Conservation (phyloP, 2,113 vertebrate species). For the Catharus minimus region DNA sequence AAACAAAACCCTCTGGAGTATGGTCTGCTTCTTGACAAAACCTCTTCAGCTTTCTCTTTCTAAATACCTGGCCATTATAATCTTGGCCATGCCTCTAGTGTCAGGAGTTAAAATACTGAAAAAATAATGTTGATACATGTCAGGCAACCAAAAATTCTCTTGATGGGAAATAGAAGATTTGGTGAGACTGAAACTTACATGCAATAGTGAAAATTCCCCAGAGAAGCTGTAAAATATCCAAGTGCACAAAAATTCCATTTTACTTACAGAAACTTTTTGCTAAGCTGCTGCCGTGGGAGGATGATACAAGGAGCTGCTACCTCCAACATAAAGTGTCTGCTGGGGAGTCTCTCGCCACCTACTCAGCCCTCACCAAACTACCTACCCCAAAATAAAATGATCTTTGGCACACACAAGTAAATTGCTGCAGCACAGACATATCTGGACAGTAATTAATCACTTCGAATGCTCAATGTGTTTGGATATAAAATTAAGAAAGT, state of each 20-base stretch:
- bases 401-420: conserved; percentile 23
- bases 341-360: not conserved
- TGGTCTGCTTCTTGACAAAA: not conserved
- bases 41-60: not conserved
- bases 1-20: not conserved
- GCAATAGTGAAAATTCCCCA: not conserved
- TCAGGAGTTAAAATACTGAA: not conserved
- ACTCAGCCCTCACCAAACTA: not conserved
- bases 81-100: not conserved
- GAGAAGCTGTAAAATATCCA: not conserved
- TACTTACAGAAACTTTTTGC: not conserved
- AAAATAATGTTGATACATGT: not conserved
- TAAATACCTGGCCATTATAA: not conserved
- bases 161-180: not conserved
- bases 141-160: not conserved
- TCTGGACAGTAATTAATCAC: conserved; percentile 81
- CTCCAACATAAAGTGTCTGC: not conserved
- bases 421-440: conserved; percentile 66
- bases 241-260: not conserved
- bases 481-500: conserved; percentile 82
- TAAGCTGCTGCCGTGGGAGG: not conserved
- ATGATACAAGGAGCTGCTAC: not conserved
- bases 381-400: conserved; percentile 8
- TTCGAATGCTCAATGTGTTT: conserved; percentile 75
- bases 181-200: not conserved